These are phyloP conservation scores for Cydia fagiglandana DNA, from an alignment of 1,140 invertebrate genomes.

Conservation along the genomic window DNA sequence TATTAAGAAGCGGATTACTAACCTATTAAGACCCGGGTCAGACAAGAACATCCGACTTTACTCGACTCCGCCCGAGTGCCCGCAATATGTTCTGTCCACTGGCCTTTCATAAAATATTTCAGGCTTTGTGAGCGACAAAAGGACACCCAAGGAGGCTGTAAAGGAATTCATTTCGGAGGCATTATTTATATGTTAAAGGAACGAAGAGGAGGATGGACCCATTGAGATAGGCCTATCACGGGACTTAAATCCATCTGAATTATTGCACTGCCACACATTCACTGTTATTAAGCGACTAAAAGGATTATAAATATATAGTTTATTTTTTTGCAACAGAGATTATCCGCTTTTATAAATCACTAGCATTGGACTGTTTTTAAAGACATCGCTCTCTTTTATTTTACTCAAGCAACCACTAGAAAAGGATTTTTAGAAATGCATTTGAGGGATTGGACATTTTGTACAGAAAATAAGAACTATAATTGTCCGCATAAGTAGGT, in stretches of 20 bases:
- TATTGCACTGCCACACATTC: background rate
- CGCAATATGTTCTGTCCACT: constrained; percentile 6
- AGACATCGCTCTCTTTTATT: background rate
- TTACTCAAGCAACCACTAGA: too few relatives aligned
- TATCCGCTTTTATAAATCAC: constrained; percentile 9
- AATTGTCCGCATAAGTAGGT: too few relatives aligned
- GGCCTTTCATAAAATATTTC: constrained; percentile 31
- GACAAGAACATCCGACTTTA: constrained; percentile 6
- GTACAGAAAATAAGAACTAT: too few relatives aligned
- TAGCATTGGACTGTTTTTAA: background rate
- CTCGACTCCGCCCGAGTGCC: constrained; percentile 4
- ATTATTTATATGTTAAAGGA: constrained; percentile 9
- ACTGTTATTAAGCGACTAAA: background rate
- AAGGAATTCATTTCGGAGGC: constrained; percentile 28
- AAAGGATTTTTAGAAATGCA: too few relatives aligned
- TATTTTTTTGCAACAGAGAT: background rate
- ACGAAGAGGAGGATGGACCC: constrained; percentile 2
- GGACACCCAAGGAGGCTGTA: constrained; percentile 27
- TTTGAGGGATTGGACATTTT: too few relatives aligned
- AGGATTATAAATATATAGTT: background rate
- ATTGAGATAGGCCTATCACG: constrained; percentile 3
- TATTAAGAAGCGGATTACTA: constrained; percentile 10
- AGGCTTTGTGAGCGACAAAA: constrained; percentile 25
- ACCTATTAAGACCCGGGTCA: constrained; percentile 18
- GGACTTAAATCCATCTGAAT: background rate